Conservation (phyloP, 2,888 invertebrate genomes). For the Isoperla grammatica region DNA sequence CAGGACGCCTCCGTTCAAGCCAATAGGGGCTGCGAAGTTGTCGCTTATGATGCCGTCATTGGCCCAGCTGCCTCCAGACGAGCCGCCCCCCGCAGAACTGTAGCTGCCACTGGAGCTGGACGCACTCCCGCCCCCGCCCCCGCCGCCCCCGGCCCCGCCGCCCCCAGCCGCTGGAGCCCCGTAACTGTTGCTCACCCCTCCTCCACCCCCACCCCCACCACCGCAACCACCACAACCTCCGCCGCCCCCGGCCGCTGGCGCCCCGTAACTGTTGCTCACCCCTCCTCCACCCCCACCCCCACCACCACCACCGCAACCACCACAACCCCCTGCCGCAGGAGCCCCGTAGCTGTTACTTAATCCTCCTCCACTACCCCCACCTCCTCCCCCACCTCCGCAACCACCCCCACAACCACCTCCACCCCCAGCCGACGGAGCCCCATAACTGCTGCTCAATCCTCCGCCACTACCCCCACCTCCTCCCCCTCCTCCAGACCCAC, state of each 20-base stretch:
- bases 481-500: background rate
- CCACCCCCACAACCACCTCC: slow-evolving; percentile 1
- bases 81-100: too few relatives aligned
- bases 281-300: background rate
- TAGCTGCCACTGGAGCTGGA: too few relatives aligned
- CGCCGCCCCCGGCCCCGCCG: too few relatives aligned
- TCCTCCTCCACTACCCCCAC: slow-evolving; percentile 7
- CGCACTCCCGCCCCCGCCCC: too few relatives aligned
- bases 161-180: too few relatives aligned
- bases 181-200: background rate
- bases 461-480: background rate
- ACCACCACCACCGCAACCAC: background rate
- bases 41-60: background rate
- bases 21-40: slow-evolving; percentile 10
- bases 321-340: background rate
- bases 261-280: background rate
- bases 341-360: slow-evolving; percentile 11
- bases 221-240: background rate
- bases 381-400: slow-evolving; percentile 7
- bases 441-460: slow-evolving; percentile 1
- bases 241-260: background rate
- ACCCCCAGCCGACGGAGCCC: slow-evolving; percentile 3
- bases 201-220: background rate
- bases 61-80: too few relatives aligned
- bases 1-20: background rate